These are phyloP conservation scores for Andrena flavipes DNA, from an alignment of 2,888 invertebrate species.

Conservation along the genomic window DNA sequence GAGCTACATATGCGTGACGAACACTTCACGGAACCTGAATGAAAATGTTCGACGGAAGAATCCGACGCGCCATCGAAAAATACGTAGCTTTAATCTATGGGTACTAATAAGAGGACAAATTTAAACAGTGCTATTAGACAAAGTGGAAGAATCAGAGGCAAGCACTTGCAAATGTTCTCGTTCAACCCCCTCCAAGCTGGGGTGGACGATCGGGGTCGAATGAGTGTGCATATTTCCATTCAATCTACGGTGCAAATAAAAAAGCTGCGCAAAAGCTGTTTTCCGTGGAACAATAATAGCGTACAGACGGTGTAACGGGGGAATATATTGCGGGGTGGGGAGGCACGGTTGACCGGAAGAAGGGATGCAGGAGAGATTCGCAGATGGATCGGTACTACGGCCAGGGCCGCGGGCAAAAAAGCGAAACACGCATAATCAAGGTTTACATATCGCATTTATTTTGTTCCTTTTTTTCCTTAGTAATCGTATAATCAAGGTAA, in stretches of 20 bases:
- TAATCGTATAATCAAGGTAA: conserved; percentile 84
- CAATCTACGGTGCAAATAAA: conserved; percentile 7
- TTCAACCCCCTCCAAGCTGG: not conserved
- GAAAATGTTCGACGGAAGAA: not conserved
- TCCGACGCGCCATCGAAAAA: no score
- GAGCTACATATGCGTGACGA: not conserved
- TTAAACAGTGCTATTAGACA: no score
- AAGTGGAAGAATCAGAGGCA: no score
- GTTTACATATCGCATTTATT: conserved; percentile 83
- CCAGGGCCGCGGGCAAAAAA: conserved; percentile 76
- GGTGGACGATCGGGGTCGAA: not conserved
- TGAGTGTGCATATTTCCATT: conserved; percentile 4
- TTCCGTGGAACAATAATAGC: conserved; percentile 25
- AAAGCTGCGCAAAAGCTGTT: conserved; percentile 34
- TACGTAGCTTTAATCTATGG: no score
- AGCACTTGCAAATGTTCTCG: no score
- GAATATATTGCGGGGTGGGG: conserved; percentile 22
- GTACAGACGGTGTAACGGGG: conserved; percentile 4
- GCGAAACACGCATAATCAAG: conserved; percentile 76
- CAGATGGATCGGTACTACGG: conserved; percentile 68
- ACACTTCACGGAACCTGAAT: no score
- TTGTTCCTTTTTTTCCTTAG: conserved; percentile 79
- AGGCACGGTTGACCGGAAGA: conserved; percentile 34
- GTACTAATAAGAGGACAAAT: no score
- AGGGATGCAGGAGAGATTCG: conserved; percentile 22